Evolutionary conservation across 2,888 invertebrate species (phyloP), one percentile per base, ranked within the genome.

Genomic region (Netelia fuscicornis): DNA sequence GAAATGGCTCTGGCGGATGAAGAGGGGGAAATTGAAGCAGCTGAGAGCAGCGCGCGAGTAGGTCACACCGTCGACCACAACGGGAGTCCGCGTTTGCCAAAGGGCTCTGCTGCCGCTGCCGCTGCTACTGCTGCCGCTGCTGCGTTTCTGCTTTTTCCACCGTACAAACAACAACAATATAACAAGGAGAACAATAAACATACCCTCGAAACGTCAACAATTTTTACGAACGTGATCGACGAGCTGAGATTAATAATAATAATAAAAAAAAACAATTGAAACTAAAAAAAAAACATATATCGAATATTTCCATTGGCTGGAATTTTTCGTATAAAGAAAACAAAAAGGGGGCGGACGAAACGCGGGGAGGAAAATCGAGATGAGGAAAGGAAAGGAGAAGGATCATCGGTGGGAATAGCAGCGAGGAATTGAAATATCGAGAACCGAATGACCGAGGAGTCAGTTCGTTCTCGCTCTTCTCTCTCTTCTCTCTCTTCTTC

Each of bases 11-110:
- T 67, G 82, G 75, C 62, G 56, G 68, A 82, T 76, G 68, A 78
- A 89, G 90, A 91, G 91, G 91, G 90, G 25, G 74, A 37, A 80
- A 56, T 91, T 91, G 91, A 90, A 92, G 91, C 91, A 93, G 92
- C 92, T 91, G 92, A 92, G 92, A 92, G 90, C 91, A 90, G 91
- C 89, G 91, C 92, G 91, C 91, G 92, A 92, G 91, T 93, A 92
- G 93, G 93, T 92, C 92, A 92, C 90, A 92, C 89, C 89, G 90
- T 90, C 89, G 89, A 90, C 91, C 88, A 90, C 91, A 91, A 90
- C 90, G 91, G 89, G 90, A 91, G 91, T 91, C 90, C 89, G 92
- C 90, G 91, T 90, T 91, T 89, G 89, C 90, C 88, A 86, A 90
- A 91, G 91, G 91, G 89, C 89, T 89, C 88, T 88, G 87, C 87